Base-by-base conservation (phyloP, 2,888 invertebrate genomes). In the Drosophila pseudotakahashii region DNA sequence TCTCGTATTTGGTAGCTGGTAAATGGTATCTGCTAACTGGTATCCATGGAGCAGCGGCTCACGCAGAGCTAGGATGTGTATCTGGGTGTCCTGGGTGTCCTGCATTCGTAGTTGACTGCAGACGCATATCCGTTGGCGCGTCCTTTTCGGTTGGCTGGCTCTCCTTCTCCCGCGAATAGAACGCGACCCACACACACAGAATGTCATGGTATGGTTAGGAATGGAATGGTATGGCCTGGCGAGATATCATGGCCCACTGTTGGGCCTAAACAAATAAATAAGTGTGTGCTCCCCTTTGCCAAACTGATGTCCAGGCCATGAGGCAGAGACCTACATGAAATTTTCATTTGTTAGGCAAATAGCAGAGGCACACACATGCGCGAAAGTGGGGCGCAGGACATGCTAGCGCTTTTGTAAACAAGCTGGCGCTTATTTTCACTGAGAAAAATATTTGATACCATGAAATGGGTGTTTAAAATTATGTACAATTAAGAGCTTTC, bases 251-350 rank as follows among this genome's bases (percentile, higher is more conserved):
- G 79, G 69, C 72, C 68, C 76, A 75, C 80, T 76, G 78, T 74
- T 86, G 88, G 71, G 87, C 78, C 87, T 80, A 88, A 88, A 76
- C 89, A 84, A 84, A 84, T 88, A 84, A 84, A 84, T 84, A 84
- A 83, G 84, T 75, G 64, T 72, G 79, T 70, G 78, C 75, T 74
- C 73, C 64, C 71, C 42, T 73, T 87, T 88, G 82, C 82, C 85
- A 83, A 86, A 81, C 86, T 82, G 78, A 74, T 84, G 78, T 76
- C 66, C 74, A 47, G 66, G 53, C 55, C 50, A 44, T 51, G 54
- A 39, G 52, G 32, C 71, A 23, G 57, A 42, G 73, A 62, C 44
- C 53, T 63, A 77, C 87, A 86, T 87, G 81, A 88, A 88, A 84
- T 74, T 88, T 84, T 84, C 84, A 84, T 88, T 84, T 84, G 84